Evolutionary conservation across 2,113 vertebrate genomes (phyloP).

Genomic region (Dasyurus viverrinus): DNA sequence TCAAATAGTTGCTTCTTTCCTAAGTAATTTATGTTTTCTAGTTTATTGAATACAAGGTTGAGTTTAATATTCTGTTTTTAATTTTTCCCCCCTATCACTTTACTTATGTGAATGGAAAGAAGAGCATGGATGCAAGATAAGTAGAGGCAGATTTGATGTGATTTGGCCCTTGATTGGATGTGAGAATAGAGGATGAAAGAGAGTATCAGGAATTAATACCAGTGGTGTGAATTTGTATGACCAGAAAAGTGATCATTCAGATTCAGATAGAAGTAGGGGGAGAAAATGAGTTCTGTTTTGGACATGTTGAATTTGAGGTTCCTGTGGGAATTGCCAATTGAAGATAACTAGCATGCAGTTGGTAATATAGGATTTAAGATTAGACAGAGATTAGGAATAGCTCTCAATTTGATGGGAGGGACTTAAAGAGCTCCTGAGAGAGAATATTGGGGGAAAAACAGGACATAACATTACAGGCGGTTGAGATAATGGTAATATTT

Average conservation of each 20-base stretch:
- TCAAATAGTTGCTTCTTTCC: not conserved
- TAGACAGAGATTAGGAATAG: not conserved
- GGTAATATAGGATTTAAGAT: not conserved
- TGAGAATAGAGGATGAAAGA: not conserved
- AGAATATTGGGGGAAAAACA: not conserved
- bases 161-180: not conserved
- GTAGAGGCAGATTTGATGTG: not conserved
- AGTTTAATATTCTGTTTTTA: not conserved
- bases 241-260: not conserved
- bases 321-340: not conserved
- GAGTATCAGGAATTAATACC: not conserved
- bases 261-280: not conserved
- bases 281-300: not conserved
- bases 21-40: not conserved
- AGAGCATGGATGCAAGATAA: not conserved
- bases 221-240: not conserved
- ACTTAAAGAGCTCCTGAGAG: not conserved
- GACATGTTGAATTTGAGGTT: not conserved
- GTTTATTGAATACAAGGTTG: not conserved
- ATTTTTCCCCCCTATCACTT: not conserved
- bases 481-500: not conserved
- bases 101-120: not conserved
- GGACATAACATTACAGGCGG: not conserved
- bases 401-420: not conserved
- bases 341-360: not conserved